Base-by-base conservation (phyloP, 2,888 invertebrate species). In the Cyaniris semiargus region DNA sequence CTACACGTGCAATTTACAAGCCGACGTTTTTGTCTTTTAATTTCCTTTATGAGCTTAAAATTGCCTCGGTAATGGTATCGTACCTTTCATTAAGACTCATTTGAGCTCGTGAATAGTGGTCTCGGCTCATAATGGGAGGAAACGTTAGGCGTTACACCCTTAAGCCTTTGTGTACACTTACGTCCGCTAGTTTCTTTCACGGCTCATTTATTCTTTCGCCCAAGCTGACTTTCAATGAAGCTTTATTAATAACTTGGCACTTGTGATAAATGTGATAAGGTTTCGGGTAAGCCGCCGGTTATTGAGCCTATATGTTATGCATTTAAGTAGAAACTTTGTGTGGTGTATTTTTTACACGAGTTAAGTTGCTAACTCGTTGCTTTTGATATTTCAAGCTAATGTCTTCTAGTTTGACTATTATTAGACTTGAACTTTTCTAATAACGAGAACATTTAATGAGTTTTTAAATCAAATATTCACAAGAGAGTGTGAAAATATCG, bases 71-170 rank as follows among this genome's bases (percentile, higher is more conserved):
- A 90, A 91, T 88, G 87, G 89, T 90, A 90, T 91, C 89, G 89
- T 88, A 88, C 90, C 90, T 91, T 91, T 91, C 88, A 91, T 92
- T 92, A 91, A 89, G 88, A 87, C 88, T 89, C 90, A 89, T 91
- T 90, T 89, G 87, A 88, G 88, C 88, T 85, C 80, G 83, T 87
- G 88, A 90, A 90, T 90, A 88, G 90, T 88, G 88, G 88, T 87
- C 87, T 88, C 86, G 85, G 84, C 85, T 86, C 85, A 87, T 92
- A 91, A 91, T 90, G 87, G 87, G 82, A 86, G 86, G 86, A 87
- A 90, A 88, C 87, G 88, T 89, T 90, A 88, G 89, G 89, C 85
- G 88, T 86, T 86, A 84, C 86, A 84, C 85, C 85, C 86, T 83
- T 87, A 87, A 89, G 88, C 89, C 87, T 89, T 90, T 89, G 89